Base-by-base conservation (phyloP, 1,140 invertebrate genomes). In the Scaptodrosophila lebanonensis region DNA sequence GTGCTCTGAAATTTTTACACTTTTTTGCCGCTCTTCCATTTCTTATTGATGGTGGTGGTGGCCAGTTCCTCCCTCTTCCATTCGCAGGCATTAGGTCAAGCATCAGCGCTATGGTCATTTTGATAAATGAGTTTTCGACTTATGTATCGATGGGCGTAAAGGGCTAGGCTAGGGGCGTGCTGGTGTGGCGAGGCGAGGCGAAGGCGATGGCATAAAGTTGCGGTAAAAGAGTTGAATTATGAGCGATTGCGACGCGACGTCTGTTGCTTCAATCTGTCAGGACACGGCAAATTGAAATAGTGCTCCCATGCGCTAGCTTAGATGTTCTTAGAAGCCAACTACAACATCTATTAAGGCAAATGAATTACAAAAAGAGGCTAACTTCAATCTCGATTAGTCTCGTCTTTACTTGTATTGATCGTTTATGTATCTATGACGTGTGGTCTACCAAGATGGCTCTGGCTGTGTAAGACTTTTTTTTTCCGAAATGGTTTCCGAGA, bases 71-170 rank as follows among this genome's bases (percentile, higher is more conserved):
- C n/a, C n/a, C n/a, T n/a, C n/a, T n/a, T 30, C 38, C 51, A 64
- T 18, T 36, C 52, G 20, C 9, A 13, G 43, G 50, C 32, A 40
- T 20, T 25, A 15, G 12, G 17, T 17, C 17, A 30, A 30, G 54
- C 45, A 65, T 43, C 40, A 47, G 38, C 39, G 47, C 70, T 69
- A 67, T 47, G 64, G 50, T 64, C 52, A 57, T 69, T 68, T n/a
- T 79, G 75, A 79, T 79, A 82, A 79, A 79, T 79, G 75, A 66
- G 75, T 82, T 79, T 73, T 69, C 35, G 76, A 59, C 56, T 66
- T 79, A 73, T 62, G 32, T 33, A 33, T 33, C 32, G 32, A 33
- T 33, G 8, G 3, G 3, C 3, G 12, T 33, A 3, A 3, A 3
- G 5, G 9, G 32, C 9, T 3, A 33, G 6, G 3, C 12, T 3